A percentile compares a stretch with the other conserved stretches of the same genome.
These are phyloP conservation scores for Selenia dentaria DNA, from an alignment of 2,888 invertebrate species.

Conservation along the genomic window DNA sequence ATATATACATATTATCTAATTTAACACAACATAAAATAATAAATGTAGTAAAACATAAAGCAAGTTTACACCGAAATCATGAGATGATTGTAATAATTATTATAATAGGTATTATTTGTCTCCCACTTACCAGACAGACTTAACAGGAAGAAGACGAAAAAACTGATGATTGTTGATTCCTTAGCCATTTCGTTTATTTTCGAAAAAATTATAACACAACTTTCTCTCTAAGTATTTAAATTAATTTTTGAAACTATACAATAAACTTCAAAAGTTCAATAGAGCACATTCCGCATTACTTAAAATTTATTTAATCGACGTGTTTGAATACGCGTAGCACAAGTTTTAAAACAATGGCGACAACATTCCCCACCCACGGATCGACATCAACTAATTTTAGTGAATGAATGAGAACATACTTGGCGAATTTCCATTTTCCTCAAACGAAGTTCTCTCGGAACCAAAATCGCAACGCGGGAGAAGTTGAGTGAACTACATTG, in stretches of 20 bases:
- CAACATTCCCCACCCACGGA: slow-evolving; percentile 5
- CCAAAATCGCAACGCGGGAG: slow-evolving; percentile 26
- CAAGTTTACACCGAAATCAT: too few relatives aligned
- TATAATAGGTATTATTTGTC: too few relatives aligned
- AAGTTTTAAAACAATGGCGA: slow-evolving; percentile 24
- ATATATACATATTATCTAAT: too few relatives aligned
- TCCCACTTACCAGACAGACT: slow-evolving; percentile 57
- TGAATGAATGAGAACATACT: too few relatives aligned
- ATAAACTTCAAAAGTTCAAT: background rate
- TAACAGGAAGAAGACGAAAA: slow-evolving; percentile 47
- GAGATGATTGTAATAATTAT: too few relatives aligned
- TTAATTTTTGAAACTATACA: slow-evolving; percentile 10
- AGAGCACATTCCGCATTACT: slow-evolving; percentile 3
- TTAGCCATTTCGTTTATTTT: slow-evolving; percentile 49
- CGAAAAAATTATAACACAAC: slow-evolving; percentile 30
- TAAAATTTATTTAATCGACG: slow-evolving; percentile 21
- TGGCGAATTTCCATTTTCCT: too few relatives aligned
- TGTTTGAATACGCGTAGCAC: slow-evolving; percentile 29
- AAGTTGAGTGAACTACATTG: slow-evolving; percentile 1
- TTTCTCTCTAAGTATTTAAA: slow-evolving; percentile 20
- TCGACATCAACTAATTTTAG: slow-evolving; percentile 20
- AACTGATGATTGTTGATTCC: slow-evolving; percentile 49
- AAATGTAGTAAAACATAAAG: background rate
- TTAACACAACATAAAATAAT: background rate
- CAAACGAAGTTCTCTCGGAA: too few relatives aligned